Conservation (phyloP, 1,140 invertebrate genomes). For the Cotesia chilonis region DNA sequence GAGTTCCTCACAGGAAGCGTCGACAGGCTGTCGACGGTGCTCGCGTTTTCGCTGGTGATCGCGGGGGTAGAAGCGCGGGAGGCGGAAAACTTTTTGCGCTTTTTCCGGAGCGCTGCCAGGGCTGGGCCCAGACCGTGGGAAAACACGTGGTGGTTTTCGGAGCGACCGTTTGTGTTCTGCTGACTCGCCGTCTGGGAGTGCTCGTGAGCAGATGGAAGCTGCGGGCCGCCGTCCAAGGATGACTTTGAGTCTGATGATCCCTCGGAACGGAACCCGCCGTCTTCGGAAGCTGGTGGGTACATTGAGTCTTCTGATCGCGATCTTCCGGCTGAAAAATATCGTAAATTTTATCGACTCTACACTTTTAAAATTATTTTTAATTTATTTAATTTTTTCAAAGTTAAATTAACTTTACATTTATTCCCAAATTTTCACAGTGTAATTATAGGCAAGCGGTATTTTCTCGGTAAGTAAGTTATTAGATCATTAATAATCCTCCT, state of each 20-base stretch:
- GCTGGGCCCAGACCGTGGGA: conserved; percentile 61
- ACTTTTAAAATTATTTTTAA: not conserved
- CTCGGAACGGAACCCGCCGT: conserved; percentile 59
- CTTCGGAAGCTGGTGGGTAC: conserved; percentile 67
- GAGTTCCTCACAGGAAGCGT: conserved; percentile 40
- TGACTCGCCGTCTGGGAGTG: conserved; percentile 27
- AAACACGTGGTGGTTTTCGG: conserved; percentile 56
- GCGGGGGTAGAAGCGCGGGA: conserved; percentile 74
- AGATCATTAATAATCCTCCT: too few species aligned
- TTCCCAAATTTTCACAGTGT: too few species aligned
- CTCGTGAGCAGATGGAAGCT: conserved; percentile 26
- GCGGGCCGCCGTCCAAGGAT: conserved; percentile 52
- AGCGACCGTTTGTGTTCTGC: conserved; percentile 26
- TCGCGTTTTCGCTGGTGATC: conserved; percentile 60
- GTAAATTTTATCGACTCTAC: not conserved
- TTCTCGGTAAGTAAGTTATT: too few species aligned
- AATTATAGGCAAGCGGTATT: too few species aligned
- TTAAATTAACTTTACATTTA: too few species aligned
- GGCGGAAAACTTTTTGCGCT: conserved; percentile 81
- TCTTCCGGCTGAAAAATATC: conserved; percentile 48
- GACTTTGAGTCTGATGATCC: conserved; percentile 61
- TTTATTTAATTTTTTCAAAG: too few species aligned
- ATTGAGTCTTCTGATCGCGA: conserved; percentile 82
- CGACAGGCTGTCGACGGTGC: conserved; percentile 50
- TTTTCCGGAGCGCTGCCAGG: conserved; percentile 75